These are phyloP conservation scores for Australoheros scitulus DNA, from an alignment of 2,113 vertebrate species.

Conservation along the genomic window DNA sequence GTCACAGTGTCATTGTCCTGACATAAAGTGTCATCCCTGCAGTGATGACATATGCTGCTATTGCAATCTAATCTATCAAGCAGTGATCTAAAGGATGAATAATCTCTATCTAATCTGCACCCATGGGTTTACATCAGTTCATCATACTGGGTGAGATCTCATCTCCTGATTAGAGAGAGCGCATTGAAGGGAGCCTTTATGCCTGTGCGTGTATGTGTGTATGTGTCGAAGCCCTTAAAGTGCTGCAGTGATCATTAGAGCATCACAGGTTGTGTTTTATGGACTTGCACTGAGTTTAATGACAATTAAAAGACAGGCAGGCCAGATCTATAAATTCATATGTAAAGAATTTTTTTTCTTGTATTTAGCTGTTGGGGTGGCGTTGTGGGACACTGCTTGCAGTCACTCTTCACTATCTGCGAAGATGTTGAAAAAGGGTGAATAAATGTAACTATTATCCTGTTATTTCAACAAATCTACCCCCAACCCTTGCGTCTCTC, in stretches of 20 bases:
- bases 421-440: not conserved
- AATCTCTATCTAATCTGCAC: constrained; percentile 69
- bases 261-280: constrained; percentile 37
- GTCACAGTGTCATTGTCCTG: constrained; percentile 36
- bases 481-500: constrained; percentile 6
- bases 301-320: constrained; percentile 52
- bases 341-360: not conserved
- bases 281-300: constrained; percentile 46
- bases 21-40: constrained; percentile 39
- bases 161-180: constrained; percentile 52
- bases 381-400: not conserved
- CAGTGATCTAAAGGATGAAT: constrained; percentile 59
- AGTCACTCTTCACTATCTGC: not conserved
- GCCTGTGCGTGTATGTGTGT: not conserved
- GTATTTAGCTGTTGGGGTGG: not conserved
- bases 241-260: constrained; percentile 33
- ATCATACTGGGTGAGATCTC: constrained; percentile 46
- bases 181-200: not conserved
- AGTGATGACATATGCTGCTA: constrained; percentile 57
- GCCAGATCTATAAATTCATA: not conserved
- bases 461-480: constrained; percentile 22
- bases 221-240: not conserved
- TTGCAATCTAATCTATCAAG: constrained; percentile 54
- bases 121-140: constrained; percentile 41
- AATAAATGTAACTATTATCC: constrained; percentile 1